Evolutionary conservation across 2,888 invertebrate species (phyloP), one percentile per base, ranked within the genome.

Genomic region (Apotomis betuletana): DNA sequence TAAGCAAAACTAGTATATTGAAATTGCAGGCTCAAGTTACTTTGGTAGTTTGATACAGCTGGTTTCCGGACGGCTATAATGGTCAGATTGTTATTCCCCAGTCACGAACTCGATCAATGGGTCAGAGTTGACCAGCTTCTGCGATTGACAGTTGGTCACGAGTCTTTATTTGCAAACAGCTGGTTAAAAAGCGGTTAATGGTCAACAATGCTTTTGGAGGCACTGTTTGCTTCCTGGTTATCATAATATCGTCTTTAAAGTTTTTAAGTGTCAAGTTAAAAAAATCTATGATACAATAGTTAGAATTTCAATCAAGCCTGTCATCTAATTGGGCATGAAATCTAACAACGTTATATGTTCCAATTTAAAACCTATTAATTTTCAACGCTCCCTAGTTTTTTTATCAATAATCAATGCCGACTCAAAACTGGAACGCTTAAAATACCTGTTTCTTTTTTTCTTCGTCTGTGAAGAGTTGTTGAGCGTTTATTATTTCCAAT

Each of bases 21-120:
- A 4, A 55, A 8, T 51, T 57, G 27, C 27, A 4, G 27, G 61
- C 10, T 57, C 67, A 67, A 57, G 51, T 57, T 63, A 68, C 4
- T 9, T 15, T 63, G 54, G 72, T 59, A 36, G 38, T 51, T 38
- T n/a, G 55, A 52, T n/a, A 77, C 85, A 85, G 83, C 84, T 87
- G 86, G 78, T 85, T 87, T 86, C 85, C 84, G 83, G 79, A 78
- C 81, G 80, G 77, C 81, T 74, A 81, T 87, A 85, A 86, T 78
- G 79, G 77, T 82, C 78, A 62, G 61, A 88, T 89, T 89, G 87
- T 87, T 82, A 81, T 81, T 74, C 80, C 82, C 80, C 79, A 84
- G 86, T 89, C 91, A 91, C 90, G 90, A 90, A 83, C 83, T 81
- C 84, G 83, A 83, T 86, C 87, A 87, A 81, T 87, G 79, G 89